Conservation (phyloP, 2,888 invertebrate genomes). For the Netelia virgata region DNA sequence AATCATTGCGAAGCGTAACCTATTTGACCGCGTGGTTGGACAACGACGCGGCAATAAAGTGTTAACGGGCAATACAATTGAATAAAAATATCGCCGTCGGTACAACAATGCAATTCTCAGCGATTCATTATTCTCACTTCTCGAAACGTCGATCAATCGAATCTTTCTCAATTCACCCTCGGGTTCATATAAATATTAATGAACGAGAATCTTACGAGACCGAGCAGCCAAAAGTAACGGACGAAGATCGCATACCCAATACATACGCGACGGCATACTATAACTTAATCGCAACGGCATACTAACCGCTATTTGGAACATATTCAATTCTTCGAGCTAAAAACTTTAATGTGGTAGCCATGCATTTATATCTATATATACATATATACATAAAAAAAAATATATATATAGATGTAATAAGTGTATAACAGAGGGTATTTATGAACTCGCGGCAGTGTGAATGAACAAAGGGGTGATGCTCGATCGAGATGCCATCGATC, state of each 20-base stretch:
- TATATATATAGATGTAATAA: conserved; percentile 5
- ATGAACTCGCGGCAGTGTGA: conserved; percentile 65
- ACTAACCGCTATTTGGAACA: conserved; percentile 58
- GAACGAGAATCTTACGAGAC: conserved; percentile 25
- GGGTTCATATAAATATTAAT: conserved; percentile 57
- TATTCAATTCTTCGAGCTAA: conserved; percentile 53
- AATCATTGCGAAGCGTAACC: no score
- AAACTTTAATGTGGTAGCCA: conserved; percentile 35
- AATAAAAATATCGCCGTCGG: background rate
- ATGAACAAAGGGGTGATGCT: conserved; percentile 66
- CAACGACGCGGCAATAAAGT: background rate
- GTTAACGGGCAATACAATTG: background rate
- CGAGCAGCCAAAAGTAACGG: conserved; percentile 55
- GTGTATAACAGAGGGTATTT: conserved; percentile 45
- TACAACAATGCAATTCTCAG: conserved; percentile 31
- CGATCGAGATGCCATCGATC: conserved; percentile 69
- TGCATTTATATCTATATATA: background rate
- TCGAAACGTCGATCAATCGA: conserved; percentile 52
- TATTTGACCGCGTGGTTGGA: no score
- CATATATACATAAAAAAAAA: background rate
- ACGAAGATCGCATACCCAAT: conserved; percentile 51
- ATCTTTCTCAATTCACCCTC: conserved; percentile 30
- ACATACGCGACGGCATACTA: conserved; percentile 17
- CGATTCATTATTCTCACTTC: conserved; percentile 39
- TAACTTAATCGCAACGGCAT: conserved; percentile 58